Base-by-base conservation (phyloP, 1,140 invertebrate genomes). In the Drosophila aff. region DNA sequence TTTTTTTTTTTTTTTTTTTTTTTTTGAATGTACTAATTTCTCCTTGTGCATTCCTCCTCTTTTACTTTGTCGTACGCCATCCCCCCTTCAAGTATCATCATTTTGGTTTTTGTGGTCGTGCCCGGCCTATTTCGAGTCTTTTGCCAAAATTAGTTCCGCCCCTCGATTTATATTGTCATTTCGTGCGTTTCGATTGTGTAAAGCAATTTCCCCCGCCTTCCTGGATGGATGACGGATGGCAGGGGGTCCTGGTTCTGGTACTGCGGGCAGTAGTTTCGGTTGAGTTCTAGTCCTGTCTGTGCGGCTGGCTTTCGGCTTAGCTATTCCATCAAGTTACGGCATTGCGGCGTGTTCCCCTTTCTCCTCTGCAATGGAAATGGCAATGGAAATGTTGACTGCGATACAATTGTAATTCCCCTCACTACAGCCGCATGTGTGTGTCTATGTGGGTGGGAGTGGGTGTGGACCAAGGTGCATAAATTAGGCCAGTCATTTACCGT, bases 141-240 rank as follows among this genome's bases (percentile, higher is more conserved):
- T 90, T 81, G 86, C 85, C 81, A 90, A 74, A 89, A 89, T 89
- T 90, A 89, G 85, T 85, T 89, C 85, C 85, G 85, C 85, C 85
- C 85, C 85, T 90, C 85, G 85, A 89, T 89, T 89, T 89, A 89
- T 89, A 90, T 89, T 89, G 85, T 89, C 85, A 90, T 89, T 89
- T 90, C 81, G 85, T 89, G 81, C 85, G 85, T 89, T 89, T 89
- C 85, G 85, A 89, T 90, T 89, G 85, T 89, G 85, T 79, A 89
- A 82, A 89, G 85, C 85, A 89, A 89, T 89, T 90, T 89, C 74
- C 61, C 71, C 57, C 64, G 31, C 61, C 41, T n/a, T 41, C 21
- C 43, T 15, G 68, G 38, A 60, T 72, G 49, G 41, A n/a, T 23
- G 36, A 57, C 49, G n/a, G 11, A 21, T 47, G 55, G 43, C 28